Percentiles rank a stretch among this genome's conserved stretches.
phyloP scores from a whole-genome alignment of 2,113 vertebrate genomes.

The Sebastes schlegelii region DNA sequence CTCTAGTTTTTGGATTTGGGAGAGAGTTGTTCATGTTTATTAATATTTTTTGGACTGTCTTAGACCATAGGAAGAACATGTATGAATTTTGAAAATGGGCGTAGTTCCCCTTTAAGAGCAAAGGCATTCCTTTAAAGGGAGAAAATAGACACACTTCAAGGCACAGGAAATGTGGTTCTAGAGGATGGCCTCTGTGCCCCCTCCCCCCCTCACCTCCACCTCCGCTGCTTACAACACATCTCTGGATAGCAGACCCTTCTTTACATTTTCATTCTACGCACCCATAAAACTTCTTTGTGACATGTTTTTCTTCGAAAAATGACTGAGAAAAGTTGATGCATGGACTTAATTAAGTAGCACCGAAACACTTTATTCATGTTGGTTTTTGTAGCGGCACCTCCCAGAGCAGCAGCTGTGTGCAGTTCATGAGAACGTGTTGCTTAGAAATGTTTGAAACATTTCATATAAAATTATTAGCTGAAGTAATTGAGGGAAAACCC shows the following conservation, averaged over 20 bases:
- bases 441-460: background rate
- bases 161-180: constrained; percentile 52
- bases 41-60: too few species aligned
- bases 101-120: background rate
- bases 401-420: background rate
- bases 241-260: background rate
- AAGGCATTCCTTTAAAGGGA: constrained; percentile 11
- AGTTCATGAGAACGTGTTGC: background rate
- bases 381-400: background rate
- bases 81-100: too few species aligned
- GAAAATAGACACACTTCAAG: constrained; percentile 29
- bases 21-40: too few species aligned
- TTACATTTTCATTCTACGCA: background rate
- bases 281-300: background rate
- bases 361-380: background rate
- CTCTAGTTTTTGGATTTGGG: too few species aligned
- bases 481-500: background rate
- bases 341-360: background rate
- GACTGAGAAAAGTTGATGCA: background rate
- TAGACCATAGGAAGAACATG: too few species aligned
- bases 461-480: background rate
- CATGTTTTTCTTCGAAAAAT: background rate
- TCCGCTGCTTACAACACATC: constrained; percentile 5
- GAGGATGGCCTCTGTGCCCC: constrained; percentile 28
- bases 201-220: background rate